Conservation (phyloP, 1,140 invertebrate genomes). For the Archegozetes longisetosus region DNA sequence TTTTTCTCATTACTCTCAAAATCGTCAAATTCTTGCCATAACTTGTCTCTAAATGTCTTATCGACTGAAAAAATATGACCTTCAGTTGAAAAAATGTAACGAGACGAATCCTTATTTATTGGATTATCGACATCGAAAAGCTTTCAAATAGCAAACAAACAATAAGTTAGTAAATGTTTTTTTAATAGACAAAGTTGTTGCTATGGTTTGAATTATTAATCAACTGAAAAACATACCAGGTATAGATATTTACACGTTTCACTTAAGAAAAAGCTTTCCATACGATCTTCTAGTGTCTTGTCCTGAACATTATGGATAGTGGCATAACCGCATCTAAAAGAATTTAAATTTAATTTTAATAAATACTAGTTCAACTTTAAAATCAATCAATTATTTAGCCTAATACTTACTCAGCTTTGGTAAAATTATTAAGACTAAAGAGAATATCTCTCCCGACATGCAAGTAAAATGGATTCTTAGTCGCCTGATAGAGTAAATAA, state of each 20-base stretch:
- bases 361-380: constrained; percentile 1
- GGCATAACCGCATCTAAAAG: constrained; percentile 44
- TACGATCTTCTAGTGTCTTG: constrained; percentile 86
- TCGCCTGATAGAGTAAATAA: constrained; percentile 50
- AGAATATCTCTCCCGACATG: constrained; percentile 49
- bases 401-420: constrained; percentile 34
- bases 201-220: constrained; percentile 1
- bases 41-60: constrained; percentile 30
- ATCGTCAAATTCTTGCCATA: constrained; percentile 24
- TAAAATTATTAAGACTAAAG: constrained; percentile 40
- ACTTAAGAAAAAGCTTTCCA: constrained; percentile 96
- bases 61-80: constrained; percentile 46
- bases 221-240: constrained; percentile 34
- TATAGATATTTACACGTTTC: constrained; percentile 98
- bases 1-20: background rate
- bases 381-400: background rate
- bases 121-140: constrained; percentile 49
- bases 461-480: constrained; percentile 52
- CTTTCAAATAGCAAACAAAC: constrained; percentile 29
- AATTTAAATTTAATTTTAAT: constrained; percentile 6
- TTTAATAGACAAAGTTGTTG: constrained; percentile 1
- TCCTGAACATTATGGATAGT: constrained; percentile 65
- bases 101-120: constrained; percentile 38
- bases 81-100: constrained; percentile 49
- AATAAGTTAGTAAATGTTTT: background rate